A percentile compares a stretch with the other conserved stretches of the same genome.
Conservation (phyloP, 2,888 invertebrate species). For the Noctua fimbriata region DNA sequence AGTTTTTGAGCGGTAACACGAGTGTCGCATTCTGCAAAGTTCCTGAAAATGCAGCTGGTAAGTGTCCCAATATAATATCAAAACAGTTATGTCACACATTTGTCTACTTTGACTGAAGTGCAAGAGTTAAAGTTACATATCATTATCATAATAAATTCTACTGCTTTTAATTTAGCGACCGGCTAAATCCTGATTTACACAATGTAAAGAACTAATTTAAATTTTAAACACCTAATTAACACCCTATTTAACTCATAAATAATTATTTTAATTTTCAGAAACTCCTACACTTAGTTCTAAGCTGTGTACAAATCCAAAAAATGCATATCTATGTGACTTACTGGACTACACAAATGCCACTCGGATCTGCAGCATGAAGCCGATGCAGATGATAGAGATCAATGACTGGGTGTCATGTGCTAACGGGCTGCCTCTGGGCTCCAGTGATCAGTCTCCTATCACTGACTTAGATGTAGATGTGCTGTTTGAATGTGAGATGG, state of each 20-base stretch:
- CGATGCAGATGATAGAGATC: conserved; percentile 85
- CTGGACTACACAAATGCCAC: conserved; percentile 87
- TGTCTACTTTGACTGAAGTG: not conserved
- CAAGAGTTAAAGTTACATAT: not conserved
- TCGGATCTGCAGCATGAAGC: conserved; percentile 88
- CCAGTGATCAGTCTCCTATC: conserved; percentile 77
- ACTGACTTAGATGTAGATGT: conserved; percentile 85
- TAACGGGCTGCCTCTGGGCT: conserved; percentile 84
- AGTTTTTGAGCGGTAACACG: conserved; percentile 90
- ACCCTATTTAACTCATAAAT: not conserved
- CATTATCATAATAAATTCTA: conserved; percentile 6
- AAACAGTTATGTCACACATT: conserved; percentile 29
- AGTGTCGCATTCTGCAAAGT: conserved; percentile 91
- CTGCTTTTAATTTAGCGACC: not conserved
- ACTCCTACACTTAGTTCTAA: conserved; percentile 89
- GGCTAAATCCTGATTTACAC: conserved; percentile 1
- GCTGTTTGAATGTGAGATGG: conserved; percentile 88
- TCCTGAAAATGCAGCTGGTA: conserved; percentile 89
- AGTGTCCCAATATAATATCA: conserved; percentile 21
- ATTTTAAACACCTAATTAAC: not conserved
- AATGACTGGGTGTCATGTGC: conserved; percentile 86
- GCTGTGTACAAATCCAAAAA: conserved; percentile 89
- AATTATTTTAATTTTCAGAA: conserved; percentile 78
- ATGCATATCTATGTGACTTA: conserved; percentile 91
- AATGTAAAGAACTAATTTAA: not conserved